Percentiles rank a stretch among this genome's conserved stretches.
phyloP scores from a whole-genome alignment of 2,888 invertebrate genomes.

The Hydropsyche betteni region DNA sequence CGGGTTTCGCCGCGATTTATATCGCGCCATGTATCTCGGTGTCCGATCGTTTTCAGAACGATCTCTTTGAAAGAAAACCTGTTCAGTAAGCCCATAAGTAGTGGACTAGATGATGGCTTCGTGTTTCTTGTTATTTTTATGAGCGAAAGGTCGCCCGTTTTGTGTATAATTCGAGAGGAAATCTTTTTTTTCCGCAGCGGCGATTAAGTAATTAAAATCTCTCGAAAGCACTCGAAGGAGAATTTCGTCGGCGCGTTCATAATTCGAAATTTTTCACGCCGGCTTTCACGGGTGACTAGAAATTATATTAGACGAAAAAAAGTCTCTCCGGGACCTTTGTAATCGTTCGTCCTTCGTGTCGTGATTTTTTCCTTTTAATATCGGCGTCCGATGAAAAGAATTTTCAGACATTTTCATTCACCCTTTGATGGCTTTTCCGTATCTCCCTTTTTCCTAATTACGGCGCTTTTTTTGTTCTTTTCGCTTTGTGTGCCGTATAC shows the following conservation, averaged over 20 bases:
- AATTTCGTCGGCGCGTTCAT: neutral
- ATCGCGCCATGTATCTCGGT: neutral
- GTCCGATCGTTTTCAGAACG: neutral
- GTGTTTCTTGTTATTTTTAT: neutral
- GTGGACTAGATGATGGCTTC: neutral
- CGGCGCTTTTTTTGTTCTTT: neutral
- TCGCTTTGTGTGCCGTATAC: neutral
- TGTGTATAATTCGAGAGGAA: neutral
- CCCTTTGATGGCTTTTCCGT: neutral
- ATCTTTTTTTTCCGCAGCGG: neutral
- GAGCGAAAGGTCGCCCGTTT: neutral
- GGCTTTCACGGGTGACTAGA: neutral
- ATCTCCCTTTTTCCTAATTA: neutral
- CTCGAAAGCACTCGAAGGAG: neutral
- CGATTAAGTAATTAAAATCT: conserved; percentile 29
- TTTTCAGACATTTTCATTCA: neutral
- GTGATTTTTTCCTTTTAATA: neutral
- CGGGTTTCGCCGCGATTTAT: too few species aligned
- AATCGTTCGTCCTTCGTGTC: conserved; percentile 1
- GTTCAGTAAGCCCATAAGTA: neutral
- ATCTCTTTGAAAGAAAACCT: conserved; percentile 3
- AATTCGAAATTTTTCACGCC: neutral
- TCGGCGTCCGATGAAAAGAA: neutral
- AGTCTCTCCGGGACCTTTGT: neutral
- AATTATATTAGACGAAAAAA: too few species aligned